Base-by-base conservation (phyloP, 1,140 invertebrate genomes). In the honey bee (Apis mellifera) region DNA sequence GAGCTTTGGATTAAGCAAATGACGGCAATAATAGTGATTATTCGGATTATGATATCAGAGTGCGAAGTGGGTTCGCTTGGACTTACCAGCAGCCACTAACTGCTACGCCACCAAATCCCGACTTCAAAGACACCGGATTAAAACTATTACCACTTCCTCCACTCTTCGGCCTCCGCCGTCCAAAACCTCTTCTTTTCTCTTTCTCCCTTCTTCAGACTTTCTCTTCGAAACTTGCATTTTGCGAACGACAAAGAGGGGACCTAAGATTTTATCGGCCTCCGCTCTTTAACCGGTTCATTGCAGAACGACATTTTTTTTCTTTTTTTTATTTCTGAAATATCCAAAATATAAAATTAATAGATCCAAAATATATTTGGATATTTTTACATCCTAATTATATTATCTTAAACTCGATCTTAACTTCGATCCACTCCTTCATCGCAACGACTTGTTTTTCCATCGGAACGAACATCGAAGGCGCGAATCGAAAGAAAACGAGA, bases 1-100 rank as follows among this genome's bases (percentile, higher is more conserved):
- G 83, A 69, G 72, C 71, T 72, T 88, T 77, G 93, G 94, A 94
- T 94, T 94, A 94, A 93, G 90, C 90, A 94, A 94, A 94, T 94
- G 92, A 91, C 90, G 90, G 92, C 93, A 94, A 94, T 94, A 94
- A 94, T 93, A 93, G 93, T 93, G 93, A 94, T 94, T 94, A 94
- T 94, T 94, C 91, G 94, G 94, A 93, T 94, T 94, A 94, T 94
- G 92, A 94, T 94, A 94, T 94, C 93, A 94, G 93, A 89, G 92
- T 91, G 93, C 90, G 91, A 93, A 94, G 92, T 93, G 88, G 92
- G 90, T 92, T 92, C 92, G 90, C 92, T 88, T 86, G 83, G 90
- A 88, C 90, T 90, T 90, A 91, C 86, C 83, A 86, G 89, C 89
- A 91, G 88, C 92, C 90, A 90, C 90, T 94, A 94, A 94, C 93